phyloP scores from a whole-genome alignment of 1,140 invertebrate species.

The Drosophila orena region DNA sequence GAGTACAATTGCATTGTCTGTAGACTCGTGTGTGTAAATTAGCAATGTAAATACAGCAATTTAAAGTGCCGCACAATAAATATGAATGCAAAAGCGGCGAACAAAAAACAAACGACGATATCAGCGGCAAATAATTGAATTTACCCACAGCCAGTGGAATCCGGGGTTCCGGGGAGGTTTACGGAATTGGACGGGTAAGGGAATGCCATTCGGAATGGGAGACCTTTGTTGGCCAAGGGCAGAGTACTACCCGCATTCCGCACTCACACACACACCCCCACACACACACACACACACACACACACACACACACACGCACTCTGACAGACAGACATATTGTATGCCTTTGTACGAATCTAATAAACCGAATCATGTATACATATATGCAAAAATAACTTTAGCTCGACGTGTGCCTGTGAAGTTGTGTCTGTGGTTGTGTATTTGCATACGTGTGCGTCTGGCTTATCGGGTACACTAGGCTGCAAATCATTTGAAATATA shows the following conservation, averaged over 20 bases:
- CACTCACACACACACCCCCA: conserved; percentile 7
- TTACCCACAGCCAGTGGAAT: conserved; percentile 63
- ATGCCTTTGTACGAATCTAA: conserved; percentile 77
- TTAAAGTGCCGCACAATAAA: conserved; percentile 81
- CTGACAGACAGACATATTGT: conserved; percentile 58
- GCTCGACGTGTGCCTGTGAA: conserved; percentile 35
- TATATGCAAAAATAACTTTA: conserved; percentile 78
- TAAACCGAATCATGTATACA: conserved; percentile 76
- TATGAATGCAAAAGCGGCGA: conserved; percentile 74
- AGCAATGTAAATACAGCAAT: conserved; percentile 83
- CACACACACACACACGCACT: background rate
- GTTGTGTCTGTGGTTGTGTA: conserved; percentile 30
- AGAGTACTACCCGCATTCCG: conserved; percentile 49
- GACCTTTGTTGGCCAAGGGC: conserved; percentile 36
- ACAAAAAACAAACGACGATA: conserved; percentile 79
- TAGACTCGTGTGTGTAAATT: conserved; percentile 68
- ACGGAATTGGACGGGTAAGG: background rate
- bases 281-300: background rate
- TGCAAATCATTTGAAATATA: conserved; percentile 4
- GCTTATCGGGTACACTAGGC: conserved; percentile 41
- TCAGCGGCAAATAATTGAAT: conserved; percentile 81
- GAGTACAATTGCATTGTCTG: conserved; percentile 22
- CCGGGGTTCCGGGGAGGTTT: background rate
- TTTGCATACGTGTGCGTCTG: conserved; percentile 48
- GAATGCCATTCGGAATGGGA: background rate